Conservation (phyloP, 2,797 vertebrate genomes). For the Pelochelys cantorii region DNA sequence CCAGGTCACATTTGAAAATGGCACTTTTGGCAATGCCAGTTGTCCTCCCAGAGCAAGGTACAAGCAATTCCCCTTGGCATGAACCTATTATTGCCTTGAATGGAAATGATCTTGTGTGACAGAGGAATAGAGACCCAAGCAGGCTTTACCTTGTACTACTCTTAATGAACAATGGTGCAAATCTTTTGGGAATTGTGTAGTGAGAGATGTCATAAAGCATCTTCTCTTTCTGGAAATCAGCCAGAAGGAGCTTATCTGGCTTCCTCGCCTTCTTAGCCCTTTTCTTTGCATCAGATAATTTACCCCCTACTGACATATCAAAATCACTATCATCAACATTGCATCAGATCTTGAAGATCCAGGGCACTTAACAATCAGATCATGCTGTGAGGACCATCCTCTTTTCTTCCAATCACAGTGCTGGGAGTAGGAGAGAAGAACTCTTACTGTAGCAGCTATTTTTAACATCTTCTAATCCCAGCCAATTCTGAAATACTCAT, state of each 20-base stretch:
- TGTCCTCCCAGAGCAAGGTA: background rate
- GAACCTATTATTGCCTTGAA: background rate
- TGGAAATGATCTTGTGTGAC: background rate
- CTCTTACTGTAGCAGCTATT: background rate
- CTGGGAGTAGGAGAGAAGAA: background rate
- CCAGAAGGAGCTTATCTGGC: background rate
- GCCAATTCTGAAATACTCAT: conserved; percentile 17
- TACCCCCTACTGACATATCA: background rate
- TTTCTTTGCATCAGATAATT: background rate
- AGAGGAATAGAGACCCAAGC: background rate
- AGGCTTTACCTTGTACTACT: background rate
- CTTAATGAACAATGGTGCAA: background rate
- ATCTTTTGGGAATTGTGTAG: background rate
- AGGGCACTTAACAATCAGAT: background rate
- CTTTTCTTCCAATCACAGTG: background rate
- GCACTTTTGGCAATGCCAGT: background rate
- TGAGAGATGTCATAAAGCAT: background rate
- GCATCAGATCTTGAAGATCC: background rate
- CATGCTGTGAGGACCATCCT: background rate
- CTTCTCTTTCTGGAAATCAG: background rate
- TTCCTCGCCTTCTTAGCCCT: conserved; percentile 3
- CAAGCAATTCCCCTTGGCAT: background rate
- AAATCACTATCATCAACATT: conserved; percentile 34
- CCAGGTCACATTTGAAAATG: background rate
- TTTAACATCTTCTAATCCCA: background rate